Percentiles rank a stretch among this genome's conserved stretches.
phyloP scores from a whole-genome alignment of 1,140 invertebrate species.

The Geopemphigus sp. region DNA sequence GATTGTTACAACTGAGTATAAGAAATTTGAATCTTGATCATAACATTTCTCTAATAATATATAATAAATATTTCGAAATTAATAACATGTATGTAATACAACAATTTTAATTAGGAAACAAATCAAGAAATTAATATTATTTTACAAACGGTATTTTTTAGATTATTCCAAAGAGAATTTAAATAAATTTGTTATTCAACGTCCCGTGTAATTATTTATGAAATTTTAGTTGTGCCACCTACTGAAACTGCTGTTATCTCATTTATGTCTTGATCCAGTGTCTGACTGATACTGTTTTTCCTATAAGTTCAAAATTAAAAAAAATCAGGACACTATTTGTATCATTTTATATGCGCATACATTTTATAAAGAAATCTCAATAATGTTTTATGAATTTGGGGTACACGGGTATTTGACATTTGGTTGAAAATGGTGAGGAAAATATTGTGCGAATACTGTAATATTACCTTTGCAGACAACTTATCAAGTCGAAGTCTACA shows the following conservation, averaged over 20 bases:
- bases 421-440: constrained; percentile 49
- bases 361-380: constrained; percentile 15
- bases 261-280: constrained; percentile 27
- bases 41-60: too few species aligned
- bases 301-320: constrained; percentile 34
- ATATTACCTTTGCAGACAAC: constrained; percentile 45
- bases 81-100: too few species aligned
- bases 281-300: constrained; percentile 25
- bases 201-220: not conserved
- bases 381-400: constrained; percentile 44
- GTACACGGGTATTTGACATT: not conserved
- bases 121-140: too few species aligned
- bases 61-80: too few species aligned
- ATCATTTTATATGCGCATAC: constrained; percentile 1
- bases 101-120: too few species aligned
- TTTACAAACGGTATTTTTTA: too few species aligned
- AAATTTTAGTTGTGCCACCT: constrained; percentile 20
- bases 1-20: too few species aligned
- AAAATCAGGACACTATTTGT: constrained; percentile 39
- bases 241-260: constrained; percentile 34
- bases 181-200: not conserved
- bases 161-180: constrained; percentile 10
- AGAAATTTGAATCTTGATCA: too few species aligned
- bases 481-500: constrained; percentile 45
- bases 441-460: constrained; percentile 48